phyloP scores from a whole-genome alignment of 2,888 invertebrate species.

The Chesias legatella region DNA sequence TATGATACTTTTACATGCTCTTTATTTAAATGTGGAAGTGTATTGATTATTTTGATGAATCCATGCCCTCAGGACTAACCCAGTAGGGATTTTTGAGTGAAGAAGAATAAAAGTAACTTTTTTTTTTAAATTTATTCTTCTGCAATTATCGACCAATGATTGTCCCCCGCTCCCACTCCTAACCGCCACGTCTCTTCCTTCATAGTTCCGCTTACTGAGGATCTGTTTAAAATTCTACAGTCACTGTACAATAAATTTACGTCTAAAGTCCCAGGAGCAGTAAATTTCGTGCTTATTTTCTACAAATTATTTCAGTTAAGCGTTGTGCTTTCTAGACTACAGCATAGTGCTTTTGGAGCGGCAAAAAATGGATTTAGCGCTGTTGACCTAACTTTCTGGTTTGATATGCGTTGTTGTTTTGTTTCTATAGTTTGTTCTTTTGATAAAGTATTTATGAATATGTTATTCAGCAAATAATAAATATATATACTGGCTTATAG shows the following conservation, averaged over 20 bases:
- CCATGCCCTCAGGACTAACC: too few species aligned
- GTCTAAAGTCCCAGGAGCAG: constrained; percentile 49
- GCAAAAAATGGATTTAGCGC: constrained; percentile 21
- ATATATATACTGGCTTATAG: too few species aligned
- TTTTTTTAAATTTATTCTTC: constrained; percentile 6
- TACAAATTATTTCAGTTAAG: constrained; percentile 63
- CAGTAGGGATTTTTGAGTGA: too few species aligned
- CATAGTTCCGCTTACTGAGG: constrained; percentile 48
- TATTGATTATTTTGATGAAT: too few species aligned
- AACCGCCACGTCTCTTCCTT: constrained; percentile 18
- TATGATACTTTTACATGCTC: too few species aligned
- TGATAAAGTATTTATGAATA: too few species aligned
- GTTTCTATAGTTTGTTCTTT: constrained; percentile 8
- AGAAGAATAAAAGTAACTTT: constrained; percentile 4
- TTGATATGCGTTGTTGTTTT: constrained; percentile 12
- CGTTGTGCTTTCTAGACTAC: constrained; percentile 23
- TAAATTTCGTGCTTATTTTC: constrained; percentile 66
- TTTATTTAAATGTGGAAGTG: too few species aligned
- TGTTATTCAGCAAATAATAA: too few species aligned
- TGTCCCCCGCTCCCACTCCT: constrained; percentile 2
- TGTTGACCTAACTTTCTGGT: constrained; percentile 9
- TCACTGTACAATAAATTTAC: constrained; percentile 68
- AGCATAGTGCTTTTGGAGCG: constrained; percentile 14
- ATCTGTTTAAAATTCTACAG: constrained; percentile 65
- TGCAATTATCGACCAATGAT: constrained; percentile 5